Evolutionary conservation across 2,888 invertebrate genomes (phyloP).

Genomic region (Toxonevra muliebris): DNA sequence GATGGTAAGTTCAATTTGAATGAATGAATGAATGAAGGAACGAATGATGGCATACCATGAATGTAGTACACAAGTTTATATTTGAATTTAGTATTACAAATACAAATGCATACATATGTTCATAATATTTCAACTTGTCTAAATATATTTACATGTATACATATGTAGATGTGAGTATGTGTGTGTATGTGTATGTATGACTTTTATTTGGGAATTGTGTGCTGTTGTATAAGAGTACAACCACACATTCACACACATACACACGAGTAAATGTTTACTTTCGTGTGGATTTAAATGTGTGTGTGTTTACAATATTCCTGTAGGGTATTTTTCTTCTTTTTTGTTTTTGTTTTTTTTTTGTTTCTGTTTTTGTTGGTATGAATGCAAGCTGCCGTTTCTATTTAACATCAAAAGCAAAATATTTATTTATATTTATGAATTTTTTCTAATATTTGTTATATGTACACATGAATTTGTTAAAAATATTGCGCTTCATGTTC

Average conservation of each 20-base stretch:
- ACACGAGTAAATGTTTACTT: background rate
- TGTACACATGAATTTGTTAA: background rate
- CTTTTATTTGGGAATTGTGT: background rate
- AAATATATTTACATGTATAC: background rate
- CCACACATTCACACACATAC: background rate
- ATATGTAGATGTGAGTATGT: slow-evolving; percentile 3
- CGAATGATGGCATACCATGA: background rate
- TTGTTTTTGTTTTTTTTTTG: background rate
- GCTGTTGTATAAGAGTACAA: background rate
- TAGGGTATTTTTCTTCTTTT: background rate
- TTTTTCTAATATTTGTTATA: slow-evolving; percentile 13
- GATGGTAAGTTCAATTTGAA: slow-evolving; percentile 73
- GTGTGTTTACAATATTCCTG: background rate
- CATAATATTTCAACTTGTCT: background rate
- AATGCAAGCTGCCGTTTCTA: background rate
- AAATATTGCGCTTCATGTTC: slow-evolving; percentile 7
- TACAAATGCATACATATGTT: background rate
- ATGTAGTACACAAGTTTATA: background rate
- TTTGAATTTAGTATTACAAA: background rate
- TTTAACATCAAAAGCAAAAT: background rate
- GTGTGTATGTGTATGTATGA: slow-evolving; percentile 1
- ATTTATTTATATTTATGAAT: slow-evolving; percentile 22
- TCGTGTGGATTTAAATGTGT: background rate
- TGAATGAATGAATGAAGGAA: slow-evolving; percentile 3
- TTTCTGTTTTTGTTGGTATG: background rate